phyloP scores from a whole-genome alignment of 2,888 invertebrate species.

The Chaetogeoica ovagalla region DNA sequence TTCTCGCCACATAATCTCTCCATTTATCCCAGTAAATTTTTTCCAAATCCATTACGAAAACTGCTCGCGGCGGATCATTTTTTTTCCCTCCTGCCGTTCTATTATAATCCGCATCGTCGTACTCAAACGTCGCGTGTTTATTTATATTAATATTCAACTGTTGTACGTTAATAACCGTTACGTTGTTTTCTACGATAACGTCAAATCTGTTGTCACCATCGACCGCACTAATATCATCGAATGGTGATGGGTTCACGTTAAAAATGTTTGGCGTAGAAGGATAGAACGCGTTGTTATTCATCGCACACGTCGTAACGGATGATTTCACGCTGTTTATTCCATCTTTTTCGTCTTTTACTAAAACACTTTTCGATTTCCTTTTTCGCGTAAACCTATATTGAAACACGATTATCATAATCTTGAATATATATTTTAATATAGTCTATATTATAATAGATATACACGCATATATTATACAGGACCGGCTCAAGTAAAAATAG shows the following conservation, averaged over 20 bases:
- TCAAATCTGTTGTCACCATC: neutral
- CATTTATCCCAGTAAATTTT: constrained; percentile 41
- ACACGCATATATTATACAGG: no score
- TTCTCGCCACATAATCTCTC: constrained; percentile 6
- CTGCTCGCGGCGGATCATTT: neutral
- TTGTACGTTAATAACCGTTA: constrained; percentile 25
- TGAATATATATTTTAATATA: no score
- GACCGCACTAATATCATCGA: neutral
- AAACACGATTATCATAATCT: no score
- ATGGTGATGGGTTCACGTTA: neutral
- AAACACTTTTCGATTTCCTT: neutral
- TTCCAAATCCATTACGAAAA: neutral
- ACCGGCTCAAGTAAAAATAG: no score
- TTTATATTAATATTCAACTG: constrained; percentile 13
- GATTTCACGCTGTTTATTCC: neutral
- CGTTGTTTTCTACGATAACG: constrained; percentile 17
- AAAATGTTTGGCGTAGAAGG: neutral
- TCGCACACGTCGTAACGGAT: neutral
- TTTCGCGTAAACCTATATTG: neutral
- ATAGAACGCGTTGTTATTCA: neutral
- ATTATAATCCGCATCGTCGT: neutral
- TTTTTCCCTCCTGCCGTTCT: neutral
- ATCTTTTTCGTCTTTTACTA: neutral
- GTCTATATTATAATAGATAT: no score
- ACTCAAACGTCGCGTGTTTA: neutral